Evolutionary conservation across 2,888 invertebrate genomes (phyloP), one percentile per base, ranked within the genome.

Genomic region (Atherix ibis): DNA sequence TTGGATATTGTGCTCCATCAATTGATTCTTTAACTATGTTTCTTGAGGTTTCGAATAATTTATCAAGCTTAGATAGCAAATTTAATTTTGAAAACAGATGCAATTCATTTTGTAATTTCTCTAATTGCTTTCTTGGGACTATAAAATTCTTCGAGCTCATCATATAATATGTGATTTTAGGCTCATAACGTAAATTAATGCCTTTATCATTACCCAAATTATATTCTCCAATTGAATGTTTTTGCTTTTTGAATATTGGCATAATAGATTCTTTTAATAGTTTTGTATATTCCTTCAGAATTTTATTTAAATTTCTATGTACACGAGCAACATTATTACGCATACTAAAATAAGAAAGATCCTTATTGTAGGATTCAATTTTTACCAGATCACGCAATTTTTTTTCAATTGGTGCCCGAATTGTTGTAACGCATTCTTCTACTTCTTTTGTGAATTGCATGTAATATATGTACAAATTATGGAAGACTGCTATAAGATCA

Each of bases 331-430:
- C 77, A 1, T 88, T 81, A 44, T 83, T 81, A 46, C 84, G 88
- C 35, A 97, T 77, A 19, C 91, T 79, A 76, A 88, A 94, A 54
- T 92, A 91, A 49, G 83, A 95, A 10, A 88, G 72, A 51, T 98
- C 95, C 49, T 87, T 78, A 48, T 81, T 85, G 84, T 95, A 98
- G 25, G 87, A 72, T 32, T 84, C 84, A 35, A 98, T 94, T 59
- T 94, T 92, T 1, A 97, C 83, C 52, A 87, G 89, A 45, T 92
- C 92, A 44, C 80, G 79, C 9, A 98, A 58, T 54, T 89, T 83
- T 61, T 87, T 89, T 51, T 94, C 92, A 39, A 95, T 83, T 0
- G 92, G 89, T 1, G 71, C 56, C 18, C 82, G 73, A 15, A 80
- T 65, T 22, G 71, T 68, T 32, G 71, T 71, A 8, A 89, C 73